Evolutionary conservation across 2,113 vertebrate genomes (phyloP), one percentile per base, ranked within the genome.

Genomic region (Catagonus wagneri): DNA sequence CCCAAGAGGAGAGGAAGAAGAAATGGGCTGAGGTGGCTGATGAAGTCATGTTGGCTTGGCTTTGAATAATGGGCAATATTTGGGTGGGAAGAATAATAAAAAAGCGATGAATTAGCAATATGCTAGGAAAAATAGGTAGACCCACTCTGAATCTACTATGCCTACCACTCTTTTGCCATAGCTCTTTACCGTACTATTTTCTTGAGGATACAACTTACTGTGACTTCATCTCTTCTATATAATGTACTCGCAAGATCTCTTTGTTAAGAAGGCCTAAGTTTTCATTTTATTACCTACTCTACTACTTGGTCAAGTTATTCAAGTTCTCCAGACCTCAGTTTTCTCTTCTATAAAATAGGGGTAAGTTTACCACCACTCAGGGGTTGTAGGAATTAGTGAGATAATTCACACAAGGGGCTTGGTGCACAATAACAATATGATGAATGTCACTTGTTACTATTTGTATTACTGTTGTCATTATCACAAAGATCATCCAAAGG

Each of bases 281-380:
- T 92, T 75, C 39, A 61, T 60, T 76, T 65, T 32, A 86, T 71
- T 86, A 80, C 16, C 15, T 27, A 17, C 10, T 65, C 52, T 65
- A 71, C 54, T 19, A 54, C 22, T 29, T 66, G 39, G 19, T 78
- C 25, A 81, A 25, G 29, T 71, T 65, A 50, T 2, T 90, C 25
- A 88, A 52, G 29, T 81, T 93, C 22, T 22, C 34, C 14, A 74
- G 36, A 54, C 6, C 54, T 90, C 54, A 50, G 75, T 44, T 66
- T 83, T 52, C 23, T 94, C 50, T 23, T 86, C 36, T 87, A 25
- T 50, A 80, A 89, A 90, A 92, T 12, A 52, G 83, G 56, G 39
- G 58, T 80, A n/a, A 93, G 50, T 56, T 93, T 87, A 87, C 19
- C 63, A 94, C 27, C 25, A 71, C 19, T 91, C 66, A 76, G 39